Base-by-base conservation (phyloP, 2,888 invertebrate genomes). In the Morpho helenor region DNA sequence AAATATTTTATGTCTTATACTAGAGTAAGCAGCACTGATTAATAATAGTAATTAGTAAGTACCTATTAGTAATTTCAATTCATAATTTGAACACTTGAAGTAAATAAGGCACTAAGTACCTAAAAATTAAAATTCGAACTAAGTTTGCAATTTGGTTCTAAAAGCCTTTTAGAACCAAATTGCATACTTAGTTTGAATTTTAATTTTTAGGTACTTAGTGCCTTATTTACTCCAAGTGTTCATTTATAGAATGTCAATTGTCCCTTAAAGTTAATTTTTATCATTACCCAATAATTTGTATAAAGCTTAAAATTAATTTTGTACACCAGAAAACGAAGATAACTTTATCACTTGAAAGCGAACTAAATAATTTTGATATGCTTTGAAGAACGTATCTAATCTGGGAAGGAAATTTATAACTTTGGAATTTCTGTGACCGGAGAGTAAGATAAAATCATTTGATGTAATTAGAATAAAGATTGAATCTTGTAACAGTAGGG, bases 281-380 rank as follows among this genome's bases (percentile, higher is more conserved):
- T 57, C 49, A 51, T 55, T 52, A 54, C 52, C 8, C 45, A 52
- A 56, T 43, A 57, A 54, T 62, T 49, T 44, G 47, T 57, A 42
- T 31, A 45, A 66, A 63, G 49, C 64, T 63, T 46, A 48, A 64
- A 68, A 67, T 68, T 66, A 68, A 66, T 66, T 66, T 68, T 65
- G 60, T 59, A 59, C 59, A 60, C 53, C 57, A 63, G 63, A 60
- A 59, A 62, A 66, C 59, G 65, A 65, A 63, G 61, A 67, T 63
- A 67, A 62, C 61, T 61, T 59, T 59, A 40, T 57, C 54, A 52
- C 57, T 47, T 44, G 16, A 48, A 60, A 61, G 63, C 60, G 65
- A 66, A 67, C 68, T 67, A 69, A 70, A 69, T 72, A 69, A 65
- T 63, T 70, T 70, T 70, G 68, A 70, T 68, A 62, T 65, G 58